phyloP scores from a whole-genome alignment of 2,797 vertebrate species.

The Lagorchestes hirsutus region DNA sequence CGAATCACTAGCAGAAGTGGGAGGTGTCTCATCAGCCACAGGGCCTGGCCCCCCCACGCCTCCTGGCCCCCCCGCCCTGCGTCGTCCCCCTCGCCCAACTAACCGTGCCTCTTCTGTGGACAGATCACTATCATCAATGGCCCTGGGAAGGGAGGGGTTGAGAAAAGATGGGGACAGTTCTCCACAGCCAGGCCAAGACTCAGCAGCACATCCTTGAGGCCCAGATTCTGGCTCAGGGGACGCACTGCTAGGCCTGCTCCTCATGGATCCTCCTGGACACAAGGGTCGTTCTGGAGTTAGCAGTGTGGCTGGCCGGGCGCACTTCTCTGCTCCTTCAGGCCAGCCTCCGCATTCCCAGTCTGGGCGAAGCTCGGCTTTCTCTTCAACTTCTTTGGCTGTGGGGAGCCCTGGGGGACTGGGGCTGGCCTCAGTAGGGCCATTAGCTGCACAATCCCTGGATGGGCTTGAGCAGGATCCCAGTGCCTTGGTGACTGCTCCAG shows the following conservation, averaged over 20 bases:
- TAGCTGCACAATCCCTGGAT: constrained; percentile 83
- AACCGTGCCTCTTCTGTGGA: constrained; percentile 88
- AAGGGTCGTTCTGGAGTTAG: constrained; percentile 89
- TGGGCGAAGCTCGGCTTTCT: constrained; percentile 71
- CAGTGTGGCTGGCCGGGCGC: constrained; percentile 89
- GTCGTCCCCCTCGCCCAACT: constrained; percentile 89
- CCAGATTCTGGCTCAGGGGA: constrained; percentile 85
- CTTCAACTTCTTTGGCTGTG: constrained; percentile 68
- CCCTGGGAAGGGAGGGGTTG: constrained; percentile 92
- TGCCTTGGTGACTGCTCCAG: constrained; percentile 77
- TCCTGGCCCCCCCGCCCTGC: constrained; percentile 73
- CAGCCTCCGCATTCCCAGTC: constrained; percentile 78
- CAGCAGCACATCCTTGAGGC: constrained; percentile 89
- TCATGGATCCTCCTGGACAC: constrained; percentile 78
- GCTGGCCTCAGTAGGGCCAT: constrained; percentile 91
- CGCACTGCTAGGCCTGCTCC: constrained; percentile 80
- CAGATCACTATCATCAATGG: constrained; percentile 93
- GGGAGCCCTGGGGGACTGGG: constrained; percentile 74
- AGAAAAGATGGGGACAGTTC: constrained; percentile 98
- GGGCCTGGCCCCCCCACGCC: constrained; percentile 79
- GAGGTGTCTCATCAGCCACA: constrained; percentile 95
- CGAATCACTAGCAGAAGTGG: constrained; percentile 96
- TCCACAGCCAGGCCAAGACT: constrained; percentile 90
- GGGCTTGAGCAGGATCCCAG: constrained; percentile 85
- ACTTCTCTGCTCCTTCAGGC: constrained; percentile 79